Evolutionary conservation across 1,140 invertebrate genomes (phyloP).

Genomic region (Mya arenaria): DNA sequence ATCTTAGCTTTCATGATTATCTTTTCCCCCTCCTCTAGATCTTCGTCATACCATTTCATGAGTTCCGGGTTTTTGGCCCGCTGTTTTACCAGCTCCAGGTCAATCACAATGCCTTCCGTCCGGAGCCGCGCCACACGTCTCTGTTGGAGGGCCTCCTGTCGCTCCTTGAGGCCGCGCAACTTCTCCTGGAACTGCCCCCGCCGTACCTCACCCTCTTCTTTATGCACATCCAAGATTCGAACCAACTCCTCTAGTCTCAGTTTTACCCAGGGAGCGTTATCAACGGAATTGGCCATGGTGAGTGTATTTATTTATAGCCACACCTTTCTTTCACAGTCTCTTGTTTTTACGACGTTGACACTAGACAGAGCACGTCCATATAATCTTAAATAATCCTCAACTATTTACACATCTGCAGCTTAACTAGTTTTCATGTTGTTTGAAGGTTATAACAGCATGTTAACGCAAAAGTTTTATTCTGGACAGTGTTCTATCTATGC

Average conservation of each 20-base stretch:
- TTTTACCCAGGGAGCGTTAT: background rate
- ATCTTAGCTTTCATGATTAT: background rate
- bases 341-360: no score
- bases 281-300: constrained; percentile 2
- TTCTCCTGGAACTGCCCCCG: constrained; percentile 19
- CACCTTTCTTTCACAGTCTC: no score
- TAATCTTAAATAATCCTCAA: no score
- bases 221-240: constrained; percentile 10
- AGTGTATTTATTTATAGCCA: no score
- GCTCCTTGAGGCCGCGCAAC: background rate
- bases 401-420: no score
- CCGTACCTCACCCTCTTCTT: background rate
- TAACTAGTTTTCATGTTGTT: no score
- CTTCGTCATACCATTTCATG: background rate
- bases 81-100: constrained; percentile 1
- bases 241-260: constrained; percentile 11
- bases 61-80: background rate
- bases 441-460: no score
- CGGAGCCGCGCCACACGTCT: background rate
- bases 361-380: no score
- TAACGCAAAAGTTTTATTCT: no score
- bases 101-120: constrained; percentile 33
- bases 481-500: no score
- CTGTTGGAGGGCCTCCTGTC: constrained; percentile 7
- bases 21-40: background rate